Evolutionary conservation across 2,797 vertebrate genomes (phyloP), one percentile per base, ranked within the genome.

Genomic region (Sebastes elongatus): DNA sequence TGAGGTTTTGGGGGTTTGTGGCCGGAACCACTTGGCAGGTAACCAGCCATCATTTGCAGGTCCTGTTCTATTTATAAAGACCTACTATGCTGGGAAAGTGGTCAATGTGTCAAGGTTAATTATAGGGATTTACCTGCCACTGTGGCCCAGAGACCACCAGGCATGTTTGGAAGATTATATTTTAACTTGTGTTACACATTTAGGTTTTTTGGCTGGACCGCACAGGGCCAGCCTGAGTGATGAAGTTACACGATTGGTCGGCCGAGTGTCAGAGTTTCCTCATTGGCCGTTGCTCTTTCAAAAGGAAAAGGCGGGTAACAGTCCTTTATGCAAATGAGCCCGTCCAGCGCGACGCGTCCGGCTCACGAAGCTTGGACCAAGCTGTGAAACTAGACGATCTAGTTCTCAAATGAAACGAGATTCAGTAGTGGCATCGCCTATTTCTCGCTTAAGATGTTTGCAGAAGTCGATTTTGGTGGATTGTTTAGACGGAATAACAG

Each of bases 1-100:
- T 75, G 49, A 42, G 59, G 38, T 69, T 69, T 76, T 63, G 32
- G 33, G 8, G 55, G 23, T 68, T 69, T 73, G 70, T 64, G 64
- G 28, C 25, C 0, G 1, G 16, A 62, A 32, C 56, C 6, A 9
- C 18, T 63, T 73, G 70, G 35, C 64, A 64, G 35, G 55, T 66
- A 52, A 62, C 53, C 55, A 56, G 35, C 35, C 63, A 30, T 67
- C 28, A 11, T 46, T 23, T 33, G 11, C 23, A 28, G 5, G 11
- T 60, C 13, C 42, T 25, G 10, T 2, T 73, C 32, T 66, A 16
- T 71, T 61, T 74, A 42, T 42, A 57, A 64, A 42, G 42, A 25
- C 4, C 2, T 6, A 4, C 11, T 49, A 4, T 27, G 64, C 35
- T 23, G 28, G 11, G 5, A 25, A 22, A 9, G 4, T 64, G 20